Evolutionary conservation across 1,140 invertebrate genomes (phyloP).

Genomic region (Acyrthosiphon pisum): DNA sequence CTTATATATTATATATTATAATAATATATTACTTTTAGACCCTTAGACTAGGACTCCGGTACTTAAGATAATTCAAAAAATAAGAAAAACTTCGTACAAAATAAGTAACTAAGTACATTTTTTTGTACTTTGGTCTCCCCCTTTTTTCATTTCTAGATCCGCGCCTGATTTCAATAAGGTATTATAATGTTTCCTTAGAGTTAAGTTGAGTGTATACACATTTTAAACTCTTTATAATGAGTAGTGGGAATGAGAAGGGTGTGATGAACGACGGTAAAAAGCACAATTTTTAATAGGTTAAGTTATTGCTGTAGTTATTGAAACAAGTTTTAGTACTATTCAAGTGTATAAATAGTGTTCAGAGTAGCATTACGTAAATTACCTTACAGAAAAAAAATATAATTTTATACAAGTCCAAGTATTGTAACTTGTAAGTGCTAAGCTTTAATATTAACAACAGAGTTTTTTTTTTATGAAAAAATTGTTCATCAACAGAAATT

Average conservation of each 20-base stretch:
- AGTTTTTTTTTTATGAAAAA: background rate
- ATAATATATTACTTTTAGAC: too few species aligned
- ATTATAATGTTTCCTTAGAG: background rate
- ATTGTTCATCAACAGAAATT: background rate
- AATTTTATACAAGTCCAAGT: background rate
- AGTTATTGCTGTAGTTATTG: background rate
- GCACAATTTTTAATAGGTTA: background rate
- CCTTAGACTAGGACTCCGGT: too few species aligned
- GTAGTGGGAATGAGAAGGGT: background rate
- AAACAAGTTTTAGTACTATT: constrained; percentile 2
- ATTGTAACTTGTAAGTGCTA: background rate
- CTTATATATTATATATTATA: too few species aligned
- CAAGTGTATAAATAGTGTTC: background rate
- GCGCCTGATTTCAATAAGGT: background rate
- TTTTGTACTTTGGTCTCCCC: too few species aligned
- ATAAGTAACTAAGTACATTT: too few species aligned
- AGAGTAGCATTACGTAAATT: background rate
- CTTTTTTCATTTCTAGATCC: too few species aligned
- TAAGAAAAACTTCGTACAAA: too few species aligned
- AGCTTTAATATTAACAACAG: background rate
- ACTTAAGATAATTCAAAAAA: too few species aligned
- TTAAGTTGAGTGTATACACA: background rate
- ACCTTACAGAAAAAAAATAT: background rate
- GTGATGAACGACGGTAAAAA: background rate
- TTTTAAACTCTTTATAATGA: background rate